Base-by-base conservation (phyloP, 2,113 vertebrate species). In the Stegostoma tigrinum region DNA sequence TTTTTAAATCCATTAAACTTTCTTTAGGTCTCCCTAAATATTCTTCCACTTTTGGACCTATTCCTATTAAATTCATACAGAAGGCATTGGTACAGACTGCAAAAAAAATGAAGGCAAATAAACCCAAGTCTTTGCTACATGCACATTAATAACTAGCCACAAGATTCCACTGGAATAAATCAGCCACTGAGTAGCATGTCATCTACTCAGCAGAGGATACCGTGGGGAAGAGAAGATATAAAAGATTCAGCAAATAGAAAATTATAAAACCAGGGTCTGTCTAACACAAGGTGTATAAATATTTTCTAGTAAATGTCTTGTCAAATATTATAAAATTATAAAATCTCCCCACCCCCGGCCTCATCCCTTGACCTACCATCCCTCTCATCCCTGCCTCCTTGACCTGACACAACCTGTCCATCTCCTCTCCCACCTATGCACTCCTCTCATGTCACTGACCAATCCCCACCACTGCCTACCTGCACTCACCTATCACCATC, bases 261-360 rank as follows among this genome's bases (percentile, higher is more conserved):
- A 24, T 52, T 24, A 87, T 87, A 48, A 87, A 87, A 87, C 24
- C 55, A 7, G 23, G 48, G 27, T 72, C 27, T 85, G 42, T 87
- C 45, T 48, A 87, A 48, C 27, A 52, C 27, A 48, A 87, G 85
- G 6, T 12, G 12, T 55, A 34, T 90, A 90, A 90, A 61, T 89
- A 90, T 90, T 90, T 83, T 34, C 87, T 15, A 90, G 87, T 90
- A 90, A 90, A 90, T 90, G 3, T 90, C 87, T 61, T 55, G 48
- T 52, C 3, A 61, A 61, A 61, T 89, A 55, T 89, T 89, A 61
- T 90, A 61, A 61, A 48, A 48, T 48, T 48, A 48, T 48, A 48
- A 48, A 48, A 48, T 48, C 48, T 48, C 48, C 48, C 48, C 48
- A 48, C 48, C 48, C 48, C 48, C 2, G 48, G 48, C 48, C 48